Evolutionary conservation across 2,113 vertebrate genomes (phyloP).

Genomic region (Dendrocopos noguchii): DNA sequence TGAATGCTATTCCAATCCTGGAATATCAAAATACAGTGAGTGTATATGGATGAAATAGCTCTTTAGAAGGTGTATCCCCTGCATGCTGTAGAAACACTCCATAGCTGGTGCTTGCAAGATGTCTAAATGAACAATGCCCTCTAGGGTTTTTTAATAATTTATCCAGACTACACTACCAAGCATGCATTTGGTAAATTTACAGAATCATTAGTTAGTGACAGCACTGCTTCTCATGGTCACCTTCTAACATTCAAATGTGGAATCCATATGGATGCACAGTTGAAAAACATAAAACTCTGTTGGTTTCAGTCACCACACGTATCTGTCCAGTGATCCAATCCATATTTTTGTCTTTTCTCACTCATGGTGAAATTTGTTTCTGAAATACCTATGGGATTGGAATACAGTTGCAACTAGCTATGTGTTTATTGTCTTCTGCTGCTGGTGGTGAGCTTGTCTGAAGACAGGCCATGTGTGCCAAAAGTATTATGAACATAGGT

Average conservation of each 20-base stretch:
- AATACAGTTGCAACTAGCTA: not conserved
- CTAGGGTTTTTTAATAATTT: not conserved
- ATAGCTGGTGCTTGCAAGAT: not conserved
- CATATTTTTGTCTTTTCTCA: not conserved
- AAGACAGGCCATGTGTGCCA: not conserved
- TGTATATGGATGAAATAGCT: not conserved
- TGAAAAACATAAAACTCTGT: not conserved
- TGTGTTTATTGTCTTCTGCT: not conserved
- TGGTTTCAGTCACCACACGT: not conserved
- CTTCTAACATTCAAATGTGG: not conserved
- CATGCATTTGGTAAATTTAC: not conserved
- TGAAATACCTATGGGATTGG: not conserved
- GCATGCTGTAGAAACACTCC: not conserved
- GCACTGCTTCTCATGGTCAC: not conserved
- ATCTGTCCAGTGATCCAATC: not conserved
- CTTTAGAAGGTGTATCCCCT: not conserved
- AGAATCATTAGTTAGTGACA: not conserved
- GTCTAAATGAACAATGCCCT: not conserved
- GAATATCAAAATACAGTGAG: not conserved
- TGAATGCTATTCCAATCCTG: not conserved
- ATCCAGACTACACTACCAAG: not conserved
- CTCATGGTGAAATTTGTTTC: not conserved
- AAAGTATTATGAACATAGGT: not conserved
- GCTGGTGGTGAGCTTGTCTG: not conserved
- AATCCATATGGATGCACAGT: not conserved